These are phyloP conservation scores for Peromyscus attwateri DNA, from an alignment of 2,797 vertebrate species.

Conservation along the genomic window DNA sequence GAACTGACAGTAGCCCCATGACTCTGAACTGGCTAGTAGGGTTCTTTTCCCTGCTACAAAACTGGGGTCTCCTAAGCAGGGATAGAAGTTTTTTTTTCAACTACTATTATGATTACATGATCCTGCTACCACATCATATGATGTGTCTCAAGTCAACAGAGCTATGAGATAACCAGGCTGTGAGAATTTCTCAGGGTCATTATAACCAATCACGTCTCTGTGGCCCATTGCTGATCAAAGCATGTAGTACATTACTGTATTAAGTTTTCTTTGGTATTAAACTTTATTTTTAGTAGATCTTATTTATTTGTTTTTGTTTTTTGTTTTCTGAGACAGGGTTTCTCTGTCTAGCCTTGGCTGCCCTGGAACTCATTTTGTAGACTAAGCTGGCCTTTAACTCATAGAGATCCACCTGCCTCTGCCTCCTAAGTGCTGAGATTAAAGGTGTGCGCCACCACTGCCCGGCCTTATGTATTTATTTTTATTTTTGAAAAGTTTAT, in stretches of 20 bases:
- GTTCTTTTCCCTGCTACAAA: not conserved
- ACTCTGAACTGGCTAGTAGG: not conserved
- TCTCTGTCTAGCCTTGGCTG: not conserved
- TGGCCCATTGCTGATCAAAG: not conserved
- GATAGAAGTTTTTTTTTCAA: not conserved
- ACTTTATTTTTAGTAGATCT: not conserved
- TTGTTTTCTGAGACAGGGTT: not conserved
- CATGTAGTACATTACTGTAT: not conserved
- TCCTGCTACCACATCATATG: accelerated
- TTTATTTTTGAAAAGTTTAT: not conserved
- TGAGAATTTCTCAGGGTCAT: not conserved
- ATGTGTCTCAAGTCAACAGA: not conserved
- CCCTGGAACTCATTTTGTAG: not conserved
- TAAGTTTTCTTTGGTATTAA: not conserved
- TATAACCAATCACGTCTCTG: not conserved
- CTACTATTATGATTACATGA: not conserved
- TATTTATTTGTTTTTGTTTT: not conserved
- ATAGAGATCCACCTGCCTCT: not conserved
- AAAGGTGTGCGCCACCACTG: not conserved
- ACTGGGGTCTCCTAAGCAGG: not conserved
- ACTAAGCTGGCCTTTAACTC: not conserved
- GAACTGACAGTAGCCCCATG: not conserved
- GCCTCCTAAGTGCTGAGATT: not conserved
- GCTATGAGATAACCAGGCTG: not conserved
- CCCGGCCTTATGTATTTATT: not conserved